Evolutionary conservation across 2,797 vertebrate genomes (phyloP), one percentile per base, ranked within the genome.

Genomic region (Caiman crocodilus): DNA sequence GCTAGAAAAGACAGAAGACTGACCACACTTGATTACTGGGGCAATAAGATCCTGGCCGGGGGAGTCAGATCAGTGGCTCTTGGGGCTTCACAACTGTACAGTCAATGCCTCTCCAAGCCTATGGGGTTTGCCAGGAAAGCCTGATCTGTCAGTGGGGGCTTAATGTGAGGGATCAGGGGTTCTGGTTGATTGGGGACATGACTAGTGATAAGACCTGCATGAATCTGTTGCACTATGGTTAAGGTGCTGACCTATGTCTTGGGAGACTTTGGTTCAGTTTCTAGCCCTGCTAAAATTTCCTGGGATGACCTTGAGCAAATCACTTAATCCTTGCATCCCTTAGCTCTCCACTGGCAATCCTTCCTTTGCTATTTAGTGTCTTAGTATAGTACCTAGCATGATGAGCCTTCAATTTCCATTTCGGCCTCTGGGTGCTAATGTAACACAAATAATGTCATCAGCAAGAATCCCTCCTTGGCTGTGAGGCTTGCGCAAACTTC

Each of bases 21-120:
- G 73, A 90, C 81, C 85, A 83, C 78, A 35, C 35, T 73, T 85
- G 67, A 82, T 81, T 85, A 90, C 80, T n/a, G 61, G 64, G 20
- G 18, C 73, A 25, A 58, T 76, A 55, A 58, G 61, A 85, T 85
- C 76, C 73, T 18, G 75, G 81, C 55, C 78, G 61, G 55, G 78
- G 75, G 76, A 82, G 73, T 73, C 25, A 23, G 42, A 28, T 59
- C 15, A 58, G 60, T 28, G 30, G 23, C 26, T 61, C 25, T 26
- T 26, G 28, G 14, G 5, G 63, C 63, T 64, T 64, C 28, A 15
- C 63, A 64, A 16, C 28, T 25, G 63, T 3, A 16, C 9, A n/a
- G 63, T 28, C 16, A 15, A n/a, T n/a, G 14, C 63, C 63, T n/a
- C 26, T 17, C 23, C 26, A 28, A 64, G 63, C 63, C 28, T 1